Percentiles rank a stretch among this genome's conserved stretches.
Evolutionary conservation across 2,888 invertebrate genomes (phyloP).

Genomic region (Parapristionchus giblindavisi): DNA sequence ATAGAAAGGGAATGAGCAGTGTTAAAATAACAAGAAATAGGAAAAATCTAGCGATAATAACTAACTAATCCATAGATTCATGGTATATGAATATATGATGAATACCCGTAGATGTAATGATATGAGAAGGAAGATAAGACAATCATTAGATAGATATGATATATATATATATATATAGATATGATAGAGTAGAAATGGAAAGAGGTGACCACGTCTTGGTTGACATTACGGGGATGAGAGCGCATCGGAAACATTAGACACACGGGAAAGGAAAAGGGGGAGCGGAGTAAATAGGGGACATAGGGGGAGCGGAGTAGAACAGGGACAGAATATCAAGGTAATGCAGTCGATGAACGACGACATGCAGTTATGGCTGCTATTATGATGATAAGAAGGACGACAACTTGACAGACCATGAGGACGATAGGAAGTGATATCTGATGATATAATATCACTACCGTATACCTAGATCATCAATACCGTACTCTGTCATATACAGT

Average conservation of each 20-base stretch:
- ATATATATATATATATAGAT: too few relatives aligned
- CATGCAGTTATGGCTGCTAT: constrained; percentile 44
- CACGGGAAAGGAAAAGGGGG: neutral
- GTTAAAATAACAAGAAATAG: too few relatives aligned
- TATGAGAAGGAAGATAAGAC: too few relatives aligned
- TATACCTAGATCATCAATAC: too few relatives aligned
- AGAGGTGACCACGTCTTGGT: constrained; percentile 22
- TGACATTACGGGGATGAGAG: constrained; percentile 2
- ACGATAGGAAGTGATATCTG: constrained; percentile 56
- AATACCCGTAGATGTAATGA: too few relatives aligned
- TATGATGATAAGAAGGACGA: constrained; percentile 45
- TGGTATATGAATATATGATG: too few relatives aligned
- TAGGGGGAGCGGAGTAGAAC: neutral
- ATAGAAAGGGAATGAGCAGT: too few relatives aligned
- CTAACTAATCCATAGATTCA: too few relatives aligned
- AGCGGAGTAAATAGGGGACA: neutral
- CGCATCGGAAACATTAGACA: constrained; percentile 1
- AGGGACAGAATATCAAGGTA: constrained; percentile 19
- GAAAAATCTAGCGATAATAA: too few relatives aligned
- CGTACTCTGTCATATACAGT: too few relatives aligned
- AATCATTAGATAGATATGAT: too few relatives aligned
- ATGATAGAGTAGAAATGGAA: too few relatives aligned
- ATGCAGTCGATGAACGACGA: constrained; percentile 38
- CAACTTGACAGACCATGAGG: constrained; percentile 52
- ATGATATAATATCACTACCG: constrained; percentile 10